These are phyloP conservation scores for Scaptomyza graminum DNA, from an alignment of 1,140 invertebrate genomes.

Conservation along the genomic window DNA sequence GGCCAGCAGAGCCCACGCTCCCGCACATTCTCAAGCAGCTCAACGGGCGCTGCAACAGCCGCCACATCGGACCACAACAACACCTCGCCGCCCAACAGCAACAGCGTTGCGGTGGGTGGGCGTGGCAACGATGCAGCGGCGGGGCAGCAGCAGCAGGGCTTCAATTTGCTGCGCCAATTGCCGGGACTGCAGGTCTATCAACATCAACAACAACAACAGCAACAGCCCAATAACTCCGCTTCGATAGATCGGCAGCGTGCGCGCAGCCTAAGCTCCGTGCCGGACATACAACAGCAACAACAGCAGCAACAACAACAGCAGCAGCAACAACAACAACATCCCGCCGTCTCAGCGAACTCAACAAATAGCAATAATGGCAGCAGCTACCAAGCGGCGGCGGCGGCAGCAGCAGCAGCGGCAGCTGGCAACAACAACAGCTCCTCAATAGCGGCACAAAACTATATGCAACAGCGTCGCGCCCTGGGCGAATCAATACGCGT, in stretches of 20 bases:
- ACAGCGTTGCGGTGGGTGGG: slow-evolving; percentile 12
- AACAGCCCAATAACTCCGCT: slow-evolving; percentile 55
- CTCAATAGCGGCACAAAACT: slow-evolving; percentile 52
- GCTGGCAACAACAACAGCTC: slow-evolving; percentile 70
- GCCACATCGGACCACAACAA: slow-evolving; percentile 85
- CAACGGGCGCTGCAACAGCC: slow-evolving; percentile 87
- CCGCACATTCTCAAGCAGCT: slow-evolving; percentile 91
- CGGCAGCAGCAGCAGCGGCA: slow-evolving; percentile 47
- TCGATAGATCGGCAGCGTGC: slow-evolving; percentile 89
- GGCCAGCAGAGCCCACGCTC: slow-evolving; percentile 88
- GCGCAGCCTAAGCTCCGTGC: slow-evolving; percentile 92
- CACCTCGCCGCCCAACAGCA: slow-evolving; percentile 64
- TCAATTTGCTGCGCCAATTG: slow-evolving; percentile 89
- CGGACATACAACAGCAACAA: slow-evolving; percentile 87
- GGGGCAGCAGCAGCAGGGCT: too few relatives aligned
- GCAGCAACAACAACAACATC: slow-evolving; percentile 48
- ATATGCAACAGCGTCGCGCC: slow-evolving; percentile 68
- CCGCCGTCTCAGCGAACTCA: slow-evolving; percentile 63
- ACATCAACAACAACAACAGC: slow-evolving; percentile 38
- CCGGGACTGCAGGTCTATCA: slow-evolving; percentile 88
- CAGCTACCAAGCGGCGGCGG: slow-evolving; percentile 63
- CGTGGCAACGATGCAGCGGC: slow-evolving; percentile 84
- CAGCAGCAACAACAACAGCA: slow-evolving; percentile 64
- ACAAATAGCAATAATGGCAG: slow-evolving; percentile 83
- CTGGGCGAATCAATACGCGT: slow-evolving; percentile 70